phyloP scores from a whole-genome alignment of 2,113 vertebrate genomes.

The Thoracochromis brauschi region DNA sequence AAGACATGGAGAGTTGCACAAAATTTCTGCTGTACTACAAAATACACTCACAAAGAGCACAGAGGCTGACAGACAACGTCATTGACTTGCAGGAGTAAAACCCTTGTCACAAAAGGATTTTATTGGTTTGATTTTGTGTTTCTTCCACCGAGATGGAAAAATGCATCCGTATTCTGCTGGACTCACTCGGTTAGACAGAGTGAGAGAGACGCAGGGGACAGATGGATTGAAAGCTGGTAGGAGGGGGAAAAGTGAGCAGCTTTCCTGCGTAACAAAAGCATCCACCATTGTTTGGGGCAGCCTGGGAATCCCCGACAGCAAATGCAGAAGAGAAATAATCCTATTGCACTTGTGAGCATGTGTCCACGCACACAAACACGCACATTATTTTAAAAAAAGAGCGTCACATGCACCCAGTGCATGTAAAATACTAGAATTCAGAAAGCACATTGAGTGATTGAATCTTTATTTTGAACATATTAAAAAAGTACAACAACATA shows the following conservation, averaged over 20 bases:
- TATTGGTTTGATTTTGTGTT: slow-evolving; percentile 4
- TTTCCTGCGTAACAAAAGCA: slow-evolving; percentile 36
- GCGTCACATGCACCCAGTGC: not conserved
- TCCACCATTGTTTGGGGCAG: slow-evolving; percentile 23
- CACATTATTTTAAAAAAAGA: not conserved
- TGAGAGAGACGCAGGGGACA: not conserved
- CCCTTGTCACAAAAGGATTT: not conserved
- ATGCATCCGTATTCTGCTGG: not conserved
- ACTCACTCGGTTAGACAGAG: not conserved
- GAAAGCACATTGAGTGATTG: not conserved
- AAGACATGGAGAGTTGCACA: not conserved
- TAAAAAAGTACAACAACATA: not conserved
- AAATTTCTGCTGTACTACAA: not conserved
- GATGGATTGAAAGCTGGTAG: slow-evolving; percentile 6
- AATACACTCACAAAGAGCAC: not conserved
- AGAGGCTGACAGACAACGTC: not conserved
- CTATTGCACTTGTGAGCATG: not conserved
- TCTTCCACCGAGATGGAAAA: not conserved
- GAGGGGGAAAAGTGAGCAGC: slow-evolving; percentile 1
- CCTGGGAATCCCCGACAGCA: slow-evolving; percentile 43
- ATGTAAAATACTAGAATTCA: not conserved
- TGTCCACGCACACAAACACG: not conserved
- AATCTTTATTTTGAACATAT: not conserved
- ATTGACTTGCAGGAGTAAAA: not conserved
- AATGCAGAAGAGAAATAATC: slow-evolving; percentile 22